Evolutionary conservation across 2,888 invertebrate genomes (phyloP), one percentile per base, ranked within the genome.

Genomic region (Rhimphoctona megacephalus): DNA sequence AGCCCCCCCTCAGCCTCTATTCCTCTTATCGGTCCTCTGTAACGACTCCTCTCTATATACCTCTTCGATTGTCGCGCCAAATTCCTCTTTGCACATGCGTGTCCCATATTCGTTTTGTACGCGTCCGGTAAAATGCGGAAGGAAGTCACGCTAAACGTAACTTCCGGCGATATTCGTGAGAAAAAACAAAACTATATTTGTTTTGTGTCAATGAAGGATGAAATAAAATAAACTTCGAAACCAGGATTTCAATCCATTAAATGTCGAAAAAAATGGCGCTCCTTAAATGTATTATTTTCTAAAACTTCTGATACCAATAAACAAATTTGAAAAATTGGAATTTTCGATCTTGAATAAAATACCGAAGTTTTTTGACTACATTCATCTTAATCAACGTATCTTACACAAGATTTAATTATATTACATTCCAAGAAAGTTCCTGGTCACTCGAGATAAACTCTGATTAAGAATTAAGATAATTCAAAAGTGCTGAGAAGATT

Each of bases 391-490:
- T 14, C 33, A 22, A 54, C 30, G 25, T 22, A 70, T 8, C 25
- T 39, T 46, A 46, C 7, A 46, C 25, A 19, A 54, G 11, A 14
- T 36, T 43, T 7, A 19, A 22, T 74, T 11, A 43, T 46, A 30
- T 43, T 30, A 46, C n/a, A 19, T 43, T 36, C 2, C 19, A 33
- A 25, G 8, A 5, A 64, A 61, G 25, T 46, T 73, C 30, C 79
- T 61, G 61, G 87, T 93, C 93, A 67, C 95, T 94, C 88, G 94
- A 92, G 89, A 94, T 95, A 7, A 80, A 72, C 49, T 49, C 39
- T 64, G 25, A 70, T 70, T 30, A 14, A 46, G 52, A 61, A 36
- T 73, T 14, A 17, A 39, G 70, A 49, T 39, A 57, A 73, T 52
- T 36, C 81, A 54, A 83, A 73, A 69, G 70, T 86, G 89, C 89